Percentiles rank a stretch among this genome's conserved stretches.
Evolutionary conservation across 2,113 vertebrate species (phyloP).

Genomic region (Cyanoramphus novaezelandiae): DNA sequence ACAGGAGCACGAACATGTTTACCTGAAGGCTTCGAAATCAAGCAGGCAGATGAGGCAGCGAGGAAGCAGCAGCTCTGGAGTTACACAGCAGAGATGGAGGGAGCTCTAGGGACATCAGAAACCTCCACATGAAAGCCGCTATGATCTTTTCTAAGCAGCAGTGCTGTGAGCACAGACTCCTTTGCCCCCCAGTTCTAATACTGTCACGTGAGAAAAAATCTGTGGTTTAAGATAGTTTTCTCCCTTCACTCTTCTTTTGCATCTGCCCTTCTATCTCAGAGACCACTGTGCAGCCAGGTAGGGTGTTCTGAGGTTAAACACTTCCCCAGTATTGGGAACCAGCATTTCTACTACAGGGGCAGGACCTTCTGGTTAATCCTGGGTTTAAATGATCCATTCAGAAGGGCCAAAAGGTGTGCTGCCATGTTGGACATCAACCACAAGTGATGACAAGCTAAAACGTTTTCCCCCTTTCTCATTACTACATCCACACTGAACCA

Average conservation of each 20-base stretch:
- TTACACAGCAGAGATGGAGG: background rate
- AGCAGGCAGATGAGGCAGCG: rapidly evolving
- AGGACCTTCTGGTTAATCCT: background rate
- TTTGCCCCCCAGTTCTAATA: background rate
- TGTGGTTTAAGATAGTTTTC: background rate
- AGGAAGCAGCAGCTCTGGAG: background rate
- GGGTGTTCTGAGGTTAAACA: background rate
- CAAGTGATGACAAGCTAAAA: background rate
- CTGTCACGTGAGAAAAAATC: background rate
- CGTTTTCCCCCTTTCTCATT: background rate
- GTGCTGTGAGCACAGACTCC: rapidly evolving
- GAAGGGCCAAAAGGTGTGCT: background rate
- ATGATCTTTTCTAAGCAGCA: background rate
- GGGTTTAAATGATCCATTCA: background rate
- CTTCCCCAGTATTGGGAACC: background rate
- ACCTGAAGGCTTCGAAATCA: background rate
- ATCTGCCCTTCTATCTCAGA: background rate
- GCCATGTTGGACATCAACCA: background rate
- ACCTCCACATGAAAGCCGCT: background rate
- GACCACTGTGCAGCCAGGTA: background rate
- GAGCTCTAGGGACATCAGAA: background rate
- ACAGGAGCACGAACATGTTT: background rate
- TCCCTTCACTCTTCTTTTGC: background rate
- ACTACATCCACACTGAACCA: background rate
- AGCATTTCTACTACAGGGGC: background rate